Conservation (phyloP, 2,113 vertebrate species). For the Ibidorhyncha struthersii region DNA sequence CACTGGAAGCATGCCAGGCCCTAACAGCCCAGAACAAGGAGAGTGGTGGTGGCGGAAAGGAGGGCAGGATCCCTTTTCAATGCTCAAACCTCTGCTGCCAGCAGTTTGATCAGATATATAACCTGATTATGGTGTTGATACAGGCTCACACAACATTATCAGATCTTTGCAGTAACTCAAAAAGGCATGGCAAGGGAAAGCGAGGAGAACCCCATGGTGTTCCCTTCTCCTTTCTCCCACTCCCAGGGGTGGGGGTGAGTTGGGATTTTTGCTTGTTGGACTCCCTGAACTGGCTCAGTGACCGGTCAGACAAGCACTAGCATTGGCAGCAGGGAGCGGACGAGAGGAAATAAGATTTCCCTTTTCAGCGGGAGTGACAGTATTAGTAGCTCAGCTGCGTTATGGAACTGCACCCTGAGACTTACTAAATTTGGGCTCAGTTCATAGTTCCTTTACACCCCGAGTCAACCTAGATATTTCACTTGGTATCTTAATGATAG, state of each 20-base stretch:
- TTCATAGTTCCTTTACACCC: neutral
- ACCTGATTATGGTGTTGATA: neutral
- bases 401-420: neutral
- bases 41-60: neutral
- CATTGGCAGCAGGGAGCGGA: neutral
- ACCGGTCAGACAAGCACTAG: neutral
- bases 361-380: neutral
- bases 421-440: neutral
- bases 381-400: neutral
- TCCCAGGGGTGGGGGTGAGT: accelerated
- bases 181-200: neutral
- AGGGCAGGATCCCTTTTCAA: neutral
- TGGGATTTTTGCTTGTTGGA: neutral
- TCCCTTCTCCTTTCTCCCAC: neutral
- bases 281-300: neutral
- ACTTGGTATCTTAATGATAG: neutral
- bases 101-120: neutral
- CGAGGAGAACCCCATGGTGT: neutral
- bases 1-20: neutral
- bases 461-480: neutral
- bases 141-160: neutral
- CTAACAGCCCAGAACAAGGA: neutral
- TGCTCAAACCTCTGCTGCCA: neutral
- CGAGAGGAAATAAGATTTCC: neutral
- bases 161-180: neutral